These are phyloP conservation scores for Rhodinocichla rosea DNA, from an alignment of 2,113 vertebrate genomes.

Conservation along the genomic window DNA sequence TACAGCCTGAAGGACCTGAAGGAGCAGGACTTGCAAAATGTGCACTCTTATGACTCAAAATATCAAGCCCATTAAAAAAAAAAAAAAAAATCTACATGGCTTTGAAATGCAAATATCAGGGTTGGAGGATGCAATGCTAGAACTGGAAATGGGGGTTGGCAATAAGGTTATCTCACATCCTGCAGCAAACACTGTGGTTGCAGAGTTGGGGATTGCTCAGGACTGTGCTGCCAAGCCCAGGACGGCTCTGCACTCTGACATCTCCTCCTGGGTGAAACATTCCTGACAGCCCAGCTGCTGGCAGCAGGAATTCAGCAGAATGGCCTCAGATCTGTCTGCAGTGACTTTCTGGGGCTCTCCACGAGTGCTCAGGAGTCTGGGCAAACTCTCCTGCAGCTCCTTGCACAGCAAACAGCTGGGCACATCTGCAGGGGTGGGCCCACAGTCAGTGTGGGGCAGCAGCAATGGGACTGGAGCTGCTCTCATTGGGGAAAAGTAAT, in stretches of 20 bases:
- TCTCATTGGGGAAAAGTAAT: neutral
- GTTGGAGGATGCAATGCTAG: neutral
- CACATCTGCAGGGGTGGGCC: neutral
- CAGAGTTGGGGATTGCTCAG: neutral
- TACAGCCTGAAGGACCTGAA: neutral
- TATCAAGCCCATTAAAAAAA: neutral
- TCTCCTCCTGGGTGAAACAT: neutral
- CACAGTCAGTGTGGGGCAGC: neutral
- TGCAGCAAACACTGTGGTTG: neutral
- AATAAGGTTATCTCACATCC: neutral
- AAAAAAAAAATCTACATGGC: neutral
- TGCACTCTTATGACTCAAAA: neutral
- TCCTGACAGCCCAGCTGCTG: neutral
- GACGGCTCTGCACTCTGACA: neutral
- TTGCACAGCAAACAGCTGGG: neutral
- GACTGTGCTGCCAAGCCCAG: neutral
- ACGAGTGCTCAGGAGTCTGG: neutral
- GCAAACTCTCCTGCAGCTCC: neutral
- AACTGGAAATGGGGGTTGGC: neutral
- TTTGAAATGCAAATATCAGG: neutral
- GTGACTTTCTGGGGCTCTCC: neutral
- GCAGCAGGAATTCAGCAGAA: neutral
- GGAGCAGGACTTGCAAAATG: neutral
- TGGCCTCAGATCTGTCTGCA: fast-evolving
- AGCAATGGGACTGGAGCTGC: neutral